Evolutionary conservation across 2,888 invertebrate genomes (phyloP).

Genomic region (Chirona hameri): DNA sequence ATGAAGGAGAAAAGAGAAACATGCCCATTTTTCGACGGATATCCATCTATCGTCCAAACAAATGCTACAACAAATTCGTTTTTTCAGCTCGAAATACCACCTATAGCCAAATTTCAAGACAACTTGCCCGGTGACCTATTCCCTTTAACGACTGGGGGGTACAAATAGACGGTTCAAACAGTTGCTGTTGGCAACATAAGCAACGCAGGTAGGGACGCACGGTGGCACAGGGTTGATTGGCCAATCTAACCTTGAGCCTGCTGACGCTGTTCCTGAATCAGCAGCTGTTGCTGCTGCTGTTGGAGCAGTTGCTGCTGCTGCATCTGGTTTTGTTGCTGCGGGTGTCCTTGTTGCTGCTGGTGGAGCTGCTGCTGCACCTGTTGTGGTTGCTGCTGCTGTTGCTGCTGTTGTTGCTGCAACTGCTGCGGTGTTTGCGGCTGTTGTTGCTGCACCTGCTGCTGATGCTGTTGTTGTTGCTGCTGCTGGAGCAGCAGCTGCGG

Average conservation of each 20-base stretch:
- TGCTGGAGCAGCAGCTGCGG: background rate
- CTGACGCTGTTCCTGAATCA: constrained; percentile 27
- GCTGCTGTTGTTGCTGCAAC: background rate
- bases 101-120: too few species aligned
- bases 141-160: too few species aligned
- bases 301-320: constrained; percentile 31
- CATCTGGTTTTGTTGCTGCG: constrained; percentile 24
- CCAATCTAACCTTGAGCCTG: background rate
- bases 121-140: too few species aligned
- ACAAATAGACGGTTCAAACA: too few species aligned
- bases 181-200: too few species aligned
- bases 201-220: too few species aligned
- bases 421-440: constrained; percentile 33
- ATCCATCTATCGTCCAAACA: too few species aligned
- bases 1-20: too few species aligned
- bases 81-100: too few species aligned
- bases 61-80: too few species aligned
- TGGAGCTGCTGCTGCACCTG: constrained; percentile 36
- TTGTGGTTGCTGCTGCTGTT: background rate
- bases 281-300: constrained; percentile 38
- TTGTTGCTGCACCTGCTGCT: constrained; percentile 38
- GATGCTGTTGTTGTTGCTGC: constrained; percentile 28
- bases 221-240: background rate
- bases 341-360: constrained; percentile 32
- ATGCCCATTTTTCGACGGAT: too few species aligned